Percentiles rank a stretch among this genome's conserved stretches.
Conservation (phyloP, 2,113 vertebrate genomes). For the Anser cygnoides region DNA sequence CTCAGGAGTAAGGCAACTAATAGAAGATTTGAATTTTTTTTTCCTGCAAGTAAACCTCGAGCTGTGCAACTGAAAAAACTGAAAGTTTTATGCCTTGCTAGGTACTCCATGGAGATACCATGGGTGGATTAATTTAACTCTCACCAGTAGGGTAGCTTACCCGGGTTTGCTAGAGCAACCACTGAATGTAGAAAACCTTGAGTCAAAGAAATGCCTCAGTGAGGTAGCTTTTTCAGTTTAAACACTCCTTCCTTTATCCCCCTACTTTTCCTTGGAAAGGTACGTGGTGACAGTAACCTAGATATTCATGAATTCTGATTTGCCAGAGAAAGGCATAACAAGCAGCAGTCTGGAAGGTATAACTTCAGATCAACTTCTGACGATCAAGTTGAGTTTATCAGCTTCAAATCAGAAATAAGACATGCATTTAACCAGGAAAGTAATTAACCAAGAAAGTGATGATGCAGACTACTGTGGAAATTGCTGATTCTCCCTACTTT, state of each 20-base stretch:
- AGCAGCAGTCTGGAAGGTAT: background rate
- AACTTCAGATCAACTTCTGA: background rate
- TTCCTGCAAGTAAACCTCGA: background rate
- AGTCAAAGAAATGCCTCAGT: background rate
- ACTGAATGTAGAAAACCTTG: background rate
- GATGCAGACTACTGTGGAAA: background rate
- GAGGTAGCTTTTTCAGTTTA: background rate
- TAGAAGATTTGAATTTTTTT: background rate
- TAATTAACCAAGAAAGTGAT: background rate
- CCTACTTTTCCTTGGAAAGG: background rate
- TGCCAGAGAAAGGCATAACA: background rate
- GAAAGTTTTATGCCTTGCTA: background rate
- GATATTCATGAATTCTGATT: background rate
- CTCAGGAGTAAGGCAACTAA: background rate
- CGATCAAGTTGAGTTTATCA: background rate
- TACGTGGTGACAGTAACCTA: background rate
- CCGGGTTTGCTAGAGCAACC: background rate
- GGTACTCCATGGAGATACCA: background rate
- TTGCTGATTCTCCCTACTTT: background rate
- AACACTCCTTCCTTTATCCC: background rate
- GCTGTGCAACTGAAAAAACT: background rate
- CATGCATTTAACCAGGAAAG: background rate
- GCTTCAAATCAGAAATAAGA: background rate
- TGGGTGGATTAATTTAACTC: background rate
- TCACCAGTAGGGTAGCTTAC: background rate